Percentiles rank a stretch among this genome's conserved stretches.
Evolutionary conservation across 2,888 invertebrate genomes (phyloP).

Genomic region (Drosophila parthenogenetica): DNA sequence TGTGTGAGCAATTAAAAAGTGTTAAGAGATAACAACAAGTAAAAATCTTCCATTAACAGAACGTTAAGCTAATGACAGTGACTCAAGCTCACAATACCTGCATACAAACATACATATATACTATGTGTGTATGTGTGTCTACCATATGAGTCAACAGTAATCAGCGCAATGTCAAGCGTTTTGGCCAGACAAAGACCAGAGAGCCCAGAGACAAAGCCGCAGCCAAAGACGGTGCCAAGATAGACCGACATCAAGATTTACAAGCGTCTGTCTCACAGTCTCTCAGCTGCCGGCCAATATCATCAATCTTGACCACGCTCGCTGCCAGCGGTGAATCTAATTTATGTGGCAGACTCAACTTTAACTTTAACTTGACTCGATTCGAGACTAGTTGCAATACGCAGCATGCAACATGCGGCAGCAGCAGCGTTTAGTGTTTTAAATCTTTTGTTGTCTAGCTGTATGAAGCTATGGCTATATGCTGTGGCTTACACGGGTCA

Average conservation of each 20-base stretch:
- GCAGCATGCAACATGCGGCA: constrained; percentile 10
- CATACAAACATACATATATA: background rate
- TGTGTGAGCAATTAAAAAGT: constrained; percentile 64
- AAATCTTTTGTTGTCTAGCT: constrained; percentile 34
- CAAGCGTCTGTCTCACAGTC: constrained; percentile 42
- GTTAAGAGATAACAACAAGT: constrained; percentile 53
- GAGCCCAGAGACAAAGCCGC: background rate
- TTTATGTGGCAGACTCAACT: constrained; percentile 58
- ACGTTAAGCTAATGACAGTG: constrained; percentile 73
- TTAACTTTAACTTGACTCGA: background rate
- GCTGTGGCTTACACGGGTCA: constrained; percentile 17
- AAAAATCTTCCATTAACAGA: constrained; percentile 34
- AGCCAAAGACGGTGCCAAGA: constrained; percentile 9
- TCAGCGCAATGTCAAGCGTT: constrained; percentile 69
- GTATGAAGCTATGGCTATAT: background rate
- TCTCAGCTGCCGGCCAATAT: constrained; percentile 55
- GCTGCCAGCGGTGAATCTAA: constrained; percentile 52
- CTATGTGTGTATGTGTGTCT: background rate
- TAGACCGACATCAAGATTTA: constrained; percentile 55
- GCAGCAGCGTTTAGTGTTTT: constrained; percentile 27
- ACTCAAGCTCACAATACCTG: constrained; percentile 50
- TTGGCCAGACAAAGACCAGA: constrained; percentile 14
- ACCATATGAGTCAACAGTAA: constrained; percentile 59
- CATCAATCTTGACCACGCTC: constrained; percentile 68
- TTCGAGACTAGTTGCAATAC: constrained; percentile 1